Evolutionary conservation across 2,797 vertebrate genomes (phyloP), one percentile per base, ranked within the genome.

Genomic region (Thamnophis elegans): DNA sequence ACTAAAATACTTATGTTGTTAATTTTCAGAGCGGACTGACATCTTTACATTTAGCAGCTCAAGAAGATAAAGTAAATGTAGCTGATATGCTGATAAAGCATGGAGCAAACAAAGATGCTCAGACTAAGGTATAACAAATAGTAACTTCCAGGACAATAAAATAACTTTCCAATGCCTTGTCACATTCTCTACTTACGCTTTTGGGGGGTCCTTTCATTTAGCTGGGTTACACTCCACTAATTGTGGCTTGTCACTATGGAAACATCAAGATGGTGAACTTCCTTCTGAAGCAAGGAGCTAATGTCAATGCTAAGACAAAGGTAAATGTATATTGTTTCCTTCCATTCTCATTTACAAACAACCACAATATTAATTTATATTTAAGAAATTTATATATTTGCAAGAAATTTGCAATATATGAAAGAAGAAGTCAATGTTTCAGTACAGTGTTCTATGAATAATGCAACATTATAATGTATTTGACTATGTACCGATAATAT

Each of bases 201-300:
- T 94, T 93, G 88, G 87, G 94, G 85, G 96, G 87, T 96, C 96
- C 88, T 95, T 95, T 96, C 5, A 96, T 96, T 78, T 97, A 99
- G 99, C 97, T 99, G 95, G 99, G 99, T 93, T 99, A 99, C 95
- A 99, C 99, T 28, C 99, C 99, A 54, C 97, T 99, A 87, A 99
- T 99, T 92, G 99, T 99, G 94, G 99, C 99, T 3, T 99, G 99
- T 98, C 99, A 99, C 97, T 99, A 99, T 91, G 99, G 99, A 91
- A 99, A 99, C 90, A 98, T 98, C 94, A 99, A 99, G 97, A 99
- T 99, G 98, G 99, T 99, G 96, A 99, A 98, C 98, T 99, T 99
- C 96, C 98, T 99, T 94, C 98, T 99, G 95, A 98, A 99, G 94
- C 98, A 98, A 1, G 98, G 98, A 93, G 99, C 99, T 62, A 98